These are phyloP conservation scores for Melinopterus prodromus DNA, from an alignment of 2,888 invertebrate genomes.

Conservation along the genomic window DNA sequence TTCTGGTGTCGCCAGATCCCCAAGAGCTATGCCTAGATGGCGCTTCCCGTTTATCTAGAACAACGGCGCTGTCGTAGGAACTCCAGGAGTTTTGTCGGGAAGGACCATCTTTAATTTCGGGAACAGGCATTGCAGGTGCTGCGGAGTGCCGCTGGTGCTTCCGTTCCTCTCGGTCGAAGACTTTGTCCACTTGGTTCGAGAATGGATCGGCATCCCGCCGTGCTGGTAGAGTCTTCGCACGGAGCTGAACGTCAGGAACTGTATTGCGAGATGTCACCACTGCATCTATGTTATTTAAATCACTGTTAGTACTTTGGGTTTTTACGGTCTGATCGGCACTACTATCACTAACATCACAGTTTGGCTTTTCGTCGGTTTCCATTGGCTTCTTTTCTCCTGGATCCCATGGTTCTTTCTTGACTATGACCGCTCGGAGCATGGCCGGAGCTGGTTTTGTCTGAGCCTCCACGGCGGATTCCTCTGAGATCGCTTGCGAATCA, in stretches of 20 bases:
- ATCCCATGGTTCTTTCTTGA: constrained; percentile 73
- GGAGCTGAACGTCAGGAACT: constrained; percentile 56
- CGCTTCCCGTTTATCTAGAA: constrained; percentile 66
- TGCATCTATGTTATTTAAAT: constrained; percentile 36
- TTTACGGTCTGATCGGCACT: constrained; percentile 52
- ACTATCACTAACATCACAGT: constrained; percentile 46
- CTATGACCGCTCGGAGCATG: constrained; percentile 53
- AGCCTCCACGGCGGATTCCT: constrained; percentile 39
- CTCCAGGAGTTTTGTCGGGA: constrained; percentile 81
- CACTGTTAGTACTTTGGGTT: constrained; percentile 37
- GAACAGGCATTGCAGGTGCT: constrained; percentile 52
- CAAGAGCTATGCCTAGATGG: constrained; percentile 83
- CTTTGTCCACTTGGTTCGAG: constrained; percentile 74
- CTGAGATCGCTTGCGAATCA: constrained; percentile 53
- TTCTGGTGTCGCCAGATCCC: constrained; percentile 78
- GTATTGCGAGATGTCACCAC: constrained; percentile 50
- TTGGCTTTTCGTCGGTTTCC: constrained; percentile 55
- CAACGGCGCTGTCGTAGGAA: constrained; percentile 80
- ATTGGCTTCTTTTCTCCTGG: constrained; percentile 64
- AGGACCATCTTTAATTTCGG: constrained; percentile 61
- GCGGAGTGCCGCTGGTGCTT: constrained; percentile 57
- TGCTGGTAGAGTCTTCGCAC: constrained; percentile 59
- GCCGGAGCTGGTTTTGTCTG: constrained; percentile 46
- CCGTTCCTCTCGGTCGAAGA: constrained; percentile 74
- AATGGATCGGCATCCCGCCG: constrained; percentile 71